These are phyloP conservation scores for Sesia apiformis DNA, from an alignment of 2,888 invertebrate genomes.

Conservation along the genomic window DNA sequence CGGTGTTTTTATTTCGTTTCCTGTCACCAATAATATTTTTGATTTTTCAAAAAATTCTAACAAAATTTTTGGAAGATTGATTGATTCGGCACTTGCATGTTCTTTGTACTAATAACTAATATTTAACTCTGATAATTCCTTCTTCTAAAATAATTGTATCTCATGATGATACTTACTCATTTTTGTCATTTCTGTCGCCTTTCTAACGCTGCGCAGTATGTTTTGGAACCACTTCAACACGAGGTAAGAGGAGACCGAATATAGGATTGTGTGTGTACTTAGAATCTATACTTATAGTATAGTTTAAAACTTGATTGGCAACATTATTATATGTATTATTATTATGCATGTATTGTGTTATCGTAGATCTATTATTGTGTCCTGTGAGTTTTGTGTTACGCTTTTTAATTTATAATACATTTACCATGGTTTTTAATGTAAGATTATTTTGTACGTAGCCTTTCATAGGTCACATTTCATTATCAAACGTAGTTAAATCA, in stretches of 20 bases:
- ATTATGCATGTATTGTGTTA: constrained; percentile 11
- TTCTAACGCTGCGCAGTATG: constrained; percentile 92
- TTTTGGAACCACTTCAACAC: constrained; percentile 99
- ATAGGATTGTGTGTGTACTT: constrained; percentile 42
- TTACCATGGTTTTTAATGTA: neutral
- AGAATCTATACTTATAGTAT: constrained; percentile 5
- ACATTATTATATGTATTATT: no score
- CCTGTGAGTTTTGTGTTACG: constrained; percentile 77
- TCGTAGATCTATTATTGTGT: constrained; percentile 56
- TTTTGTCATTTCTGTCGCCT: constrained; percentile 81
- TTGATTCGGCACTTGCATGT: constrained; percentile 52
- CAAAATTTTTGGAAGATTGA: constrained; percentile 8
- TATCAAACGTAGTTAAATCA: neutral
- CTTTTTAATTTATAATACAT: constrained; percentile 54
- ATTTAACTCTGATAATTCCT: constrained; percentile 17
- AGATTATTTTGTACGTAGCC: neutral
- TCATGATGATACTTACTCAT: constrained; percentile 57
- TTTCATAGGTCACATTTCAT: neutral
- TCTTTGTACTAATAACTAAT: constrained; percentile 19
- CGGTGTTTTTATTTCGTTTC: constrained; percentile 51
- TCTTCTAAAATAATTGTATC: constrained; percentile 52
- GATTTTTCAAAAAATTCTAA: constrained; percentile 9
- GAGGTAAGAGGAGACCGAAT: constrained; percentile 85
- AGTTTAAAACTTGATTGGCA: constrained; percentile 9
- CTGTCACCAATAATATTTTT: constrained; percentile 21